Evolutionary conservation across 1,140 invertebrate genomes (phyloP).

Genomic region (Zaprionus ornatus): DNA sequence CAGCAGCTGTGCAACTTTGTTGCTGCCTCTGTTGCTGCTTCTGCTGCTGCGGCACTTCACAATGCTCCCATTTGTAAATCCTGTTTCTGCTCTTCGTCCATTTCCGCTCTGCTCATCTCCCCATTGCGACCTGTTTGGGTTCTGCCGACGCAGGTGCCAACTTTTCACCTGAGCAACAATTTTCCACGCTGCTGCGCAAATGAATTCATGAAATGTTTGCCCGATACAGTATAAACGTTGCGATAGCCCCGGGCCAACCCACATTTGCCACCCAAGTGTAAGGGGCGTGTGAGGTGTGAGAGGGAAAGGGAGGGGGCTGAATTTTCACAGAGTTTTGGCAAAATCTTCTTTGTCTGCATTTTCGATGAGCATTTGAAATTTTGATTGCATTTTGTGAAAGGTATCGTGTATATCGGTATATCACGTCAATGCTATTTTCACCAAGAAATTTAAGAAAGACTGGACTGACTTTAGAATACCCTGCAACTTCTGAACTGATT

Average conservation of each 20-base stretch:
- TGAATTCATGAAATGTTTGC: conserved; percentile 78
- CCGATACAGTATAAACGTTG: conserved; percentile 61
- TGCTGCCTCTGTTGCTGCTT: not conserved
- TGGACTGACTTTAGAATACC: too few relatives aligned
- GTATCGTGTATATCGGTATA: not conserved
- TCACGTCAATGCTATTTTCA: not conserved
- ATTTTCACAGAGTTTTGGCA: not conserved
- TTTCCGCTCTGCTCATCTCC: not conserved
- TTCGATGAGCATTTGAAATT: conserved; percentile 2
- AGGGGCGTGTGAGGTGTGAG: not conserved
- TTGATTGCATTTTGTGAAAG: not conserved
- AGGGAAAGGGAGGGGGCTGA: not conserved
- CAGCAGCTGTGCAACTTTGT: conserved; percentile 1
- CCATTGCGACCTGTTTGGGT: conserved; percentile 34
- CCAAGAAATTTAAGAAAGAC: not conserved
- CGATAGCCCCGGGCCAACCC: conserved; percentile 20
- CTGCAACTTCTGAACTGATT: not conserved
- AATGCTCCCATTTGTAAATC: conserved; percentile 22
- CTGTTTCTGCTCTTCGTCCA: conserved; percentile 15
- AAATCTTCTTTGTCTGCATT: not conserved
- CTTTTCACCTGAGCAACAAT: conserved; percentile 66
- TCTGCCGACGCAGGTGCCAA: conserved; percentile 27
- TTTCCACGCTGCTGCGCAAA: conserved; percentile 68
- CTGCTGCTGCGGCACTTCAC: not conserved
- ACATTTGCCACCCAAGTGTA: conserved; percentile 21